Conservation (phyloP, 2,888 invertebrate genomes). For the Lacanobia oleracea region DNA sequence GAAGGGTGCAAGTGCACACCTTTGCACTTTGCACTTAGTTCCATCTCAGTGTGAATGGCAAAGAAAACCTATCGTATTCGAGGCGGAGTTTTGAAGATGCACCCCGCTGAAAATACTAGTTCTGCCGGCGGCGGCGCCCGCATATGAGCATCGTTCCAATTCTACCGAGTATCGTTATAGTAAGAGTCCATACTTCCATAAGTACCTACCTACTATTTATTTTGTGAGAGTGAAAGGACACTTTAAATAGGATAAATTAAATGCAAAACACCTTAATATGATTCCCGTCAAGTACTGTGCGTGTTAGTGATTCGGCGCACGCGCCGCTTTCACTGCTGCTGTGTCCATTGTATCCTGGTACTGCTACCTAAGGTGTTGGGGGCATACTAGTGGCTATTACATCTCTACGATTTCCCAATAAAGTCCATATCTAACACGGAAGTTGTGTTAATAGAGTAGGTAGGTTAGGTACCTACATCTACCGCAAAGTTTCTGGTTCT, state of each 20-base stretch:
- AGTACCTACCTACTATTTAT: conserved; percentile 2
- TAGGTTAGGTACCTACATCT: background rate
- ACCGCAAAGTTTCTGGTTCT: background rate
- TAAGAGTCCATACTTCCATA: too few relatives aligned
- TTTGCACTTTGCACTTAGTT: too few relatives aligned
- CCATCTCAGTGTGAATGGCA: too few relatives aligned
- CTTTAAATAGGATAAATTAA: conserved; percentile 82
- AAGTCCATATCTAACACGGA: conserved; percentile 19
- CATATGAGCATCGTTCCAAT: background rate
- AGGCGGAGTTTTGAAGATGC: too few relatives aligned
- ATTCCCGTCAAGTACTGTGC: conserved; percentile 85
- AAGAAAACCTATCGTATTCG: too few relatives aligned
- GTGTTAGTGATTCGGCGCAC: conserved; percentile 83
- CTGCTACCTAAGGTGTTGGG: conserved; percentile 72
- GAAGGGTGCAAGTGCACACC: too few relatives aligned
- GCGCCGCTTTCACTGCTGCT: conserved; percentile 85
- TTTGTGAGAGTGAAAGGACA: conserved; percentile 82
- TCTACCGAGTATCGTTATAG: background rate
- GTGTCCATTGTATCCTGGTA: conserved; percentile 82
- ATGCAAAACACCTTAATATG: conserved; percentile 83
- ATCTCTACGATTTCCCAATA: conserved; percentile 53
- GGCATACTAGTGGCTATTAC: conserved; percentile 40
- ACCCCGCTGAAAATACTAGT: too few relatives aligned
- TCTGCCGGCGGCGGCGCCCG: too few relatives aligned
- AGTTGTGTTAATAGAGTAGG: background rate